phyloP scores from a whole-genome alignment of 2,797 vertebrate species.

The Acrocephalus scirpaceus region DNA sequence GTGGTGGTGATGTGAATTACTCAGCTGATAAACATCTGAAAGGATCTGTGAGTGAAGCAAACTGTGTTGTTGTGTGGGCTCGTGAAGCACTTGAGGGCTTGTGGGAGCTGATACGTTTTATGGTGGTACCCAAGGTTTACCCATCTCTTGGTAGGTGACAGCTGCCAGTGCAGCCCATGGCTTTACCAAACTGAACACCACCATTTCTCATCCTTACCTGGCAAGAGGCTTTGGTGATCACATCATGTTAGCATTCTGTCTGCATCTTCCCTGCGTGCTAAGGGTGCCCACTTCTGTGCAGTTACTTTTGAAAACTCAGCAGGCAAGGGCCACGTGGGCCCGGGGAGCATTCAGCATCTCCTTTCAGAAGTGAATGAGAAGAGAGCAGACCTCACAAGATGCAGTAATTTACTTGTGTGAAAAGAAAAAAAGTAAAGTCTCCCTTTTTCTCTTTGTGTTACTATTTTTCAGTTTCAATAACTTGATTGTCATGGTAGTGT shows the following conservation, averaged over 20 bases:
- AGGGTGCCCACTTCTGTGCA: neutral
- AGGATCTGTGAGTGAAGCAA: conserved; percentile 5
- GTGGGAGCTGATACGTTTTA: neutral
- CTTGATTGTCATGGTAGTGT: neutral
- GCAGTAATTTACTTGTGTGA: neutral
- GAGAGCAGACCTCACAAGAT: neutral
- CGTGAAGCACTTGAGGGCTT: conserved; percentile 4
- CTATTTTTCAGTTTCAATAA: neutral
- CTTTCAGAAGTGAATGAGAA: neutral
- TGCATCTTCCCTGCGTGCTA: neutral
- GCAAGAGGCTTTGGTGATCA: neutral
- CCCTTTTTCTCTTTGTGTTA: neutral
- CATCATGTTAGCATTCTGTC: neutral
- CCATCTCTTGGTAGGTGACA: neutral
- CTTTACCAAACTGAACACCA: neutral
- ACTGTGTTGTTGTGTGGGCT: neutral
- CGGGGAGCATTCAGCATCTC: neutral
- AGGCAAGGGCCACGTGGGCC: neutral
- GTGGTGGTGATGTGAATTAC: conserved; percentile 7
- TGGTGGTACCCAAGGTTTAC: neutral
- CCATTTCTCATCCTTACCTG: neutral
- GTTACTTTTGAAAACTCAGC: neutral
- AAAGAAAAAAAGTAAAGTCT: neutral
- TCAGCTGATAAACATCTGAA: conserved; percentile 38
- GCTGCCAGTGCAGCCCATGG: neutral